Conservation (phyloP, 2,888 invertebrate genomes). For the Nomada fabriciana region DNA sequence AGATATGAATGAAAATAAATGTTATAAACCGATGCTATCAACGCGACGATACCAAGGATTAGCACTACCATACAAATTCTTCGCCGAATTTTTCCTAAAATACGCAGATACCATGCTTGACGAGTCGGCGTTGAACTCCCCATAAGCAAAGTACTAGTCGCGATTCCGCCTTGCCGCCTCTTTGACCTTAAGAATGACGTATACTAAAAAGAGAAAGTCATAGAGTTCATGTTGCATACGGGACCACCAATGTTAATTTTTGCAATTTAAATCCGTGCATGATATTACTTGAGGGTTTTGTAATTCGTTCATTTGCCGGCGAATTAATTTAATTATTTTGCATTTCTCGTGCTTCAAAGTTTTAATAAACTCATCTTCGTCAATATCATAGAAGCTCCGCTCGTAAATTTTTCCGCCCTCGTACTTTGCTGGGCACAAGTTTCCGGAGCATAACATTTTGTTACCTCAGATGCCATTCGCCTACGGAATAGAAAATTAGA, state of each 20-base stretch:
- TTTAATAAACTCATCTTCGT: slow-evolving; percentile 66
- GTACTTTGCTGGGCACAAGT: slow-evolving; percentile 39
- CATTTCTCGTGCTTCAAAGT: slow-evolving; percentile 74
- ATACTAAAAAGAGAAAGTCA: not conserved
- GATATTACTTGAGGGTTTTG: slow-evolving; percentile 65
- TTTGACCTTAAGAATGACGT: not conserved
- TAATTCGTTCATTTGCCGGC: slow-evolving; percentile 73
- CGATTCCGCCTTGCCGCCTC: not conserved
- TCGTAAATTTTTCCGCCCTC: slow-evolving; percentile 22
- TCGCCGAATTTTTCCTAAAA: slow-evolving; percentile 44
- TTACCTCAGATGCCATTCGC: not conserved
- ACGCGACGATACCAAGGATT: slow-evolving; percentile 67
- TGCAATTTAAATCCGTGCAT: not conserved
- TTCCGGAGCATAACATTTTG: slow-evolving; percentile 64
- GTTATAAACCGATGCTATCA: slow-evolving; percentile 70
- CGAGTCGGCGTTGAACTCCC: not conserved
- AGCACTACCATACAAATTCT: slow-evolving; percentile 52
- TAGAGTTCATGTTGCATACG: not conserved
- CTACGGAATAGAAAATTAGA: slow-evolving; percentile 12
- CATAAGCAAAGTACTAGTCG: not conserved
- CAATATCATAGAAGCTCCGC: not conserved
- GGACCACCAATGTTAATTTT: not conserved
- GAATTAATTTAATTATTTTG: slow-evolving; percentile 73
- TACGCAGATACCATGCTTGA: not conserved
- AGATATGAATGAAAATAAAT: slow-evolving; percentile 72